These are phyloP conservation scores for Strigops habroptila DNA, from an alignment of 2,113 vertebrate species.

Conservation along the genomic window DNA sequence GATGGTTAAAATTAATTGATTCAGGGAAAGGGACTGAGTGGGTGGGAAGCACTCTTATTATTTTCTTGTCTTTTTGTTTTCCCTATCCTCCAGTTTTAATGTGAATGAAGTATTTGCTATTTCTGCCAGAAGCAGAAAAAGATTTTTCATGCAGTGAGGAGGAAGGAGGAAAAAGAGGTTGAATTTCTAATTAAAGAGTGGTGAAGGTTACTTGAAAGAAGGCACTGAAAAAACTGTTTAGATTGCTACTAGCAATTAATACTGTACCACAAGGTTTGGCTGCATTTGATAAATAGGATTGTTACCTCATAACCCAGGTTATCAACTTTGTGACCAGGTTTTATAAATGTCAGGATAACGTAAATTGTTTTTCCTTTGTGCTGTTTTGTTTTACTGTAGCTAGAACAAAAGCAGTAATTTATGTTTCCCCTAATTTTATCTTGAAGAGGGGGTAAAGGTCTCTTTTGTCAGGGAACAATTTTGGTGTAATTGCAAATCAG, in stretches of 20 bases:
- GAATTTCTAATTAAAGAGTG: neutral
- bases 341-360: neutral
- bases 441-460: fast-evolving
- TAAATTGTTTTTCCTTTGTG: neutral
- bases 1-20: neutral
- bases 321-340: neutral
- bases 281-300: neutral
- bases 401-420: neutral
- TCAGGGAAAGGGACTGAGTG: neutral
- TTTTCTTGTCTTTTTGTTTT: neutral
- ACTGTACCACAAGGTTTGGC: neutral
- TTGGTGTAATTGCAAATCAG: neutral
- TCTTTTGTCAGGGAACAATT: neutral
- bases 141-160: neutral
- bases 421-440: neutral
- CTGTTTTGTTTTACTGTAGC: neutral
- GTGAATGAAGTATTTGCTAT: neutral
- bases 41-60: neutral
- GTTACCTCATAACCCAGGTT: neutral
- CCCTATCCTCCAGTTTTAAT: neutral
- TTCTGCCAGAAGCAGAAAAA: neutral
- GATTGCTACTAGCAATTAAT: neutral
- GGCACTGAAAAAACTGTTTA: neutral
- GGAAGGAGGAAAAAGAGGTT: neutral
- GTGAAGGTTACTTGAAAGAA: neutral